Base-by-base conservation (phyloP, 2,888 invertebrate genomes). In the Lithodes maja region DNA sequence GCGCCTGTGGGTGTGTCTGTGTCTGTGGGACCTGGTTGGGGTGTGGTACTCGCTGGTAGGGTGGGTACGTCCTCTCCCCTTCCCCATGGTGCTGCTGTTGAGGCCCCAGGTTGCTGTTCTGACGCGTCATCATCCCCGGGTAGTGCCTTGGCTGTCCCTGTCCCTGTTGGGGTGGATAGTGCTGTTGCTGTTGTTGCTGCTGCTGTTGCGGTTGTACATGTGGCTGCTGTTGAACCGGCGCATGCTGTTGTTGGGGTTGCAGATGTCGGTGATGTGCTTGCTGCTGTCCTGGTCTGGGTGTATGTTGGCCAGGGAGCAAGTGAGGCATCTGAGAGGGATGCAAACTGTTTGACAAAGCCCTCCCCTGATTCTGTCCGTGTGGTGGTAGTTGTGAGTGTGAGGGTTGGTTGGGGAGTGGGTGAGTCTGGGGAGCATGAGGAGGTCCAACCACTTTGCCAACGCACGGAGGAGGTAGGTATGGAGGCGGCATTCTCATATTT, bases 381-480 rank as follows among this genome's bases (percentile, higher is more conserved):
- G 68, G 9, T 68, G 78, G 33, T 3, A n/a, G 68, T 17, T 82
- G 81, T 17, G 75, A 9, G 55, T 75, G 75, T n/a, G 83, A 33
- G 3, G 74, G 33, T 33, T 75, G 83, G 71, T 68, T 87, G 9
- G 74, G 77, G 9, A 54, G 78, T 15, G 84, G 53, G 52, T 79
- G 81, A 80, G 86, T n/a, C 50, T 80, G 83, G 49, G 68, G 54
- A 15, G 52, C 15, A n/a, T 84, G 84, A 12, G 87, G 69, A 1
- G 33, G 33, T 17, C 83, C 83, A 90, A n/a, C n/a, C 85, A 3
- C 85, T 87, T 90, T 61, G 85, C n/a, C 12, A 12, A 91, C 83
- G 83, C 83, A 83, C 2, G 91, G 91, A n/a, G 91, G 91, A 82
- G 91, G 91, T 52, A 90, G 91, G 61, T 91, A 91, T 17, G 91